Percentiles rank a stretch among this genome's conserved stretches.
phyloP scores from a whole-genome alignment of 1,140 invertebrate species.

The Drosophila saltans region DNA sequence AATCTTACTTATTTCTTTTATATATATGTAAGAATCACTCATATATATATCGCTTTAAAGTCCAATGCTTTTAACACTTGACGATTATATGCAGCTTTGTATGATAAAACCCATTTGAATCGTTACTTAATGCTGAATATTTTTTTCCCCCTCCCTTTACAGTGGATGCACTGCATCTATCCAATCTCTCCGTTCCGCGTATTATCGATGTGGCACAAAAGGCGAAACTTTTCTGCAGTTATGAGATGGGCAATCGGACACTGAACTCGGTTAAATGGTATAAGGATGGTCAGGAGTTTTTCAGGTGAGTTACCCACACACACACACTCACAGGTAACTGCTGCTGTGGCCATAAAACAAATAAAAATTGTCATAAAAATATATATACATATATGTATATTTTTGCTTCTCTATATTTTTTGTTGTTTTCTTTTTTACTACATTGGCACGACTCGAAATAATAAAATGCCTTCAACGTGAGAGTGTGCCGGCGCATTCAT shows the following conservation, averaged over 20 bases:
- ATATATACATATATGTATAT: conserved; percentile 24
- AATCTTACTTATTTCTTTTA: not conserved
- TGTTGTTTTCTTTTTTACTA: conserved; percentile 24
- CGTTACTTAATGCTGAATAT: conserved; percentile 11
- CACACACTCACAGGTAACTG: not conserved
- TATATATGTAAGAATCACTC: not conserved
- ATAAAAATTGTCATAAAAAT: conserved; percentile 74
- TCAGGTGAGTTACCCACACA: conserved; percentile 84
- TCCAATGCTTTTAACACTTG: not conserved
- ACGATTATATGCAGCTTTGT: not conserved
- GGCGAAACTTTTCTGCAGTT: conserved; percentile 85
- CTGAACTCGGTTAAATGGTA: conserved; percentile 93
- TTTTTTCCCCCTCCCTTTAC: conserved; percentile 26
- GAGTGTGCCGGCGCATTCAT: conserved; percentile 70
- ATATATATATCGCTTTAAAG: not conserved
- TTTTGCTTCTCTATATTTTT: not conserved
- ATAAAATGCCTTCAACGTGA: conserved; percentile 57
- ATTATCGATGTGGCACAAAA: conserved; percentile 84
- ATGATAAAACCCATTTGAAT: conserved; percentile 10
- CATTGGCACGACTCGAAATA: conserved; percentile 66
- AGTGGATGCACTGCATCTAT: conserved; percentile 69
- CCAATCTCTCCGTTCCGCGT: conserved; percentile 83
- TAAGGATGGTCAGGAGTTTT: conserved; percentile 90
- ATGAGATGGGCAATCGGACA: conserved; percentile 86
- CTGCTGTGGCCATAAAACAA: conserved; percentile 60